Base-by-base conservation (phyloP, 2,113 vertebrate species). In the Morone saxatilis region DNA sequence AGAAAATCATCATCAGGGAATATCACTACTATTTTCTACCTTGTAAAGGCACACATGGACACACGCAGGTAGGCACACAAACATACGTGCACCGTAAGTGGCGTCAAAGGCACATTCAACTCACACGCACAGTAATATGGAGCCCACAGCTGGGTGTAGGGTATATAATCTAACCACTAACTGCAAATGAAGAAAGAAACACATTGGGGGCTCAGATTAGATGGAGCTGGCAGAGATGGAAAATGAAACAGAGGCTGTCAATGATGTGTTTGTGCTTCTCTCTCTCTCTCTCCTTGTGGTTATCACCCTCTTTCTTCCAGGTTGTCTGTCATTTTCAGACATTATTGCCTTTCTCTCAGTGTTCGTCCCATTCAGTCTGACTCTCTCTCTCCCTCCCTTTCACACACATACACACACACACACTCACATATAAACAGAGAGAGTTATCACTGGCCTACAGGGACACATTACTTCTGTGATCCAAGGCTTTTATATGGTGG, bases 391-490 rank as follows among this genome's bases (percentile, higher is more conserved):
- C 20, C 20, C 47, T 13, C 40, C 0, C 12, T 14, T n/a, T 9
- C 53, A 6, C 50, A 13, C 57, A 36, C 70, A 40, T 25, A 67
- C 63, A 66, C 67, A 53, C 71, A 20, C 72, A 41, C 72, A 76
- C 48, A 43, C 69, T 4, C 70, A 54, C 50, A 70, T 22, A 85
- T 41, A 87, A 62, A 86, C 76, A 85, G 54, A 77, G 40, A 74
- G 83, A 92, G 83, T 90, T 93, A 93, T 89, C 89, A 78, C 81
- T 47, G 87, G 85, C 88, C 89, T 80, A 86, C 85, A 89, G 90
- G 88, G 91, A 89, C 12, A 79, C 80, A 89, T 93, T 92, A 91
- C 81, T 80, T 82, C 88, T 84, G 85, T 87, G 89, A 90, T 88
- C 80, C 85, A 62, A 83, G 86, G 81, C 88, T 92, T 90, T 93